Evolutionary conservation across 2,113 vertebrate species (phyloP).

Genomic region (Camelus dromedarius): DNA sequence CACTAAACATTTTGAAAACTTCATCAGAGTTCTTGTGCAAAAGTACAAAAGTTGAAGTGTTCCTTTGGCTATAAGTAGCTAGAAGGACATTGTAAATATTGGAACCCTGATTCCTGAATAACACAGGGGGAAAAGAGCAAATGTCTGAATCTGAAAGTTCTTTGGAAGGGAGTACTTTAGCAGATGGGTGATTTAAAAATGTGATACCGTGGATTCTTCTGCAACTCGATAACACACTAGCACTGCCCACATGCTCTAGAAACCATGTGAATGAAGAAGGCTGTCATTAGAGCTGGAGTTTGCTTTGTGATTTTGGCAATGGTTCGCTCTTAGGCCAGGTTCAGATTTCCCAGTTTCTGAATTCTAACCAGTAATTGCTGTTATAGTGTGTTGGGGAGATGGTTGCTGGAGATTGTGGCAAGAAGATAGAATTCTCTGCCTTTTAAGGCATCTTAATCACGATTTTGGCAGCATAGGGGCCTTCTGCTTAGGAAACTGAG

Average conservation of each 20-base stretch:
- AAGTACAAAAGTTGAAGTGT: slow-evolving; percentile 48
- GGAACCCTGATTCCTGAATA: slow-evolving; percentile 24
- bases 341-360: slow-evolving; percentile 65
- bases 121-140: slow-evolving; percentile 44
- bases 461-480: slow-evolving; percentile 14
- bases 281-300: slow-evolving; percentile 72
- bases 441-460: slow-evolving; percentile 64
- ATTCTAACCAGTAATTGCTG: slow-evolving; percentile 63
- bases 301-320: slow-evolving; percentile 60
- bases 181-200: slow-evolving; percentile 66
- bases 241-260: slow-evolving; percentile 58
- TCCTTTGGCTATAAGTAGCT: slow-evolving; percentile 32
- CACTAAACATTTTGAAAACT: slow-evolving; percentile 44
- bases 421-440: slow-evolving; percentile 52
- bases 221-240: slow-evolving; percentile 67
- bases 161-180: slow-evolving; percentile 64
- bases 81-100: slow-evolving; percentile 45
- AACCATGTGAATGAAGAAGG: slow-evolving; percentile 65
- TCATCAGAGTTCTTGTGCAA: background rate
- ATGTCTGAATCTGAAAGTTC: slow-evolving; percentile 45
- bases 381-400: slow-evolving; percentile 44
- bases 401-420: slow-evolving; percentile 42
- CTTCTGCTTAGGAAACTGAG: slow-evolving; percentile 58
- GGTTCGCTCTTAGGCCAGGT: slow-evolving; percentile 34
- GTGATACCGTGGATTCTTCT: slow-evolving; percentile 49